These are phyloP conservation scores for Ceyx margarethae DNA, from an alignment of 2,113 vertebrate species.

Conservation along the genomic window DNA sequence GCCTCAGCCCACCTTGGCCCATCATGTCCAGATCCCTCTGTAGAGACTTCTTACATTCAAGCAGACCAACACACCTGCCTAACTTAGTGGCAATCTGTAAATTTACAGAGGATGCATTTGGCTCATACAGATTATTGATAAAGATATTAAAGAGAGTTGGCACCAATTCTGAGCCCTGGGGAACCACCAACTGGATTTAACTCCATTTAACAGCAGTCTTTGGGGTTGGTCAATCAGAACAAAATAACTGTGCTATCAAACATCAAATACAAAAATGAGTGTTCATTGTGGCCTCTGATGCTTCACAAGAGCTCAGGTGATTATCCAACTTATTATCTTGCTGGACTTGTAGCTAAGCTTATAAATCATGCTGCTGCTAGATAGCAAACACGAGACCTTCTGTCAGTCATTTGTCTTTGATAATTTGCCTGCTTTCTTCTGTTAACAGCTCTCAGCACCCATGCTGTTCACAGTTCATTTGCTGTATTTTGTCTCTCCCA, in stretches of 20 bases:
- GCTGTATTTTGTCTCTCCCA: not conserved
- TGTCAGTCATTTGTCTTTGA: not conserved
- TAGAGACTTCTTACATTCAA: no score
- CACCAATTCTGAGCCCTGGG: not conserved
- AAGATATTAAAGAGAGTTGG: not conserved
- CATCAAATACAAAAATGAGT: not conserved
- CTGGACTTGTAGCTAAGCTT: constrained; percentile 6
- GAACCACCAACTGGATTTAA: not conserved
- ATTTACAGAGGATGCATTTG: no score
- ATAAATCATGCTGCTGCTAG: not conserved
- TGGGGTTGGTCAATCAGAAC: not conserved
- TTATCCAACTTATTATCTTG: not conserved
- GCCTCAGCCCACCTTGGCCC: no score
- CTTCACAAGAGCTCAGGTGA: not conserved
- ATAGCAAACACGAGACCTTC: not conserved
- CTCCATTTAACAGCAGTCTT: not conserved
- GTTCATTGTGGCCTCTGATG: not conserved
- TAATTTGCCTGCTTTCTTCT: not conserved
- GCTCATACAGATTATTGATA: not conserved
- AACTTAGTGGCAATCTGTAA: no score
- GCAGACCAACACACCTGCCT: no score
- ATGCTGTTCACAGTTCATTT: not conserved
- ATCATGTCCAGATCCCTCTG: no score
- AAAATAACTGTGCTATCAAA: not conserved
- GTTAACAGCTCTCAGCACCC: not conserved